A percentile compares a stretch with the other conserved stretches of the same genome.
phyloP scores from a whole-genome alignment of 1,140 invertebrate genomes.

The Brachionus rubens region DNA sequence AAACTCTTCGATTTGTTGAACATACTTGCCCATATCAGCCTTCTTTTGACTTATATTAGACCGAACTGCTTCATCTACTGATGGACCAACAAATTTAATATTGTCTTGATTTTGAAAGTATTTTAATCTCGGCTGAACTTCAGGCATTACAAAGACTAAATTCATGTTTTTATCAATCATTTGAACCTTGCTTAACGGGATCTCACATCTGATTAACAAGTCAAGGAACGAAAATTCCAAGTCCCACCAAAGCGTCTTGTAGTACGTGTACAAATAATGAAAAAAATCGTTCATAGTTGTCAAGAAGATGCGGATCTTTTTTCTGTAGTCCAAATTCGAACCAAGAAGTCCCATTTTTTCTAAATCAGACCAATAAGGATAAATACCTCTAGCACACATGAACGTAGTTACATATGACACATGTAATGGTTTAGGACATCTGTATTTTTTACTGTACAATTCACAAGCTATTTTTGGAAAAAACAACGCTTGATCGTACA shows the following conservation, averaged over 20 bases:
- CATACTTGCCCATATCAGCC: conserved; percentile 18
- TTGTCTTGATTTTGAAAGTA: background rate
- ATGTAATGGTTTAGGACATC: conserved; percentile 17
- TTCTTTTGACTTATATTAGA: conserved; percentile 28
- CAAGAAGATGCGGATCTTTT: conserved; percentile 5
- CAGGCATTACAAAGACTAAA: conserved; percentile 42
- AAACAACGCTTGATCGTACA: conserved; percentile 40
- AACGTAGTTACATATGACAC: conserved; percentile 34
- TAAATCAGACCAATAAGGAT: conserved; percentile 42
- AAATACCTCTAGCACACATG: conserved; percentile 41
- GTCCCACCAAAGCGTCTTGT: conserved; percentile 46
- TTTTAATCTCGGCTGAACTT: conserved; percentile 31
- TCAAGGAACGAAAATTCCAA: conserved; percentile 19
- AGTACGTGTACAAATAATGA: conserved; percentile 32
- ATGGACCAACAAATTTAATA: conserved; percentile 43
- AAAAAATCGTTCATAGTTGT: conserved; percentile 22
- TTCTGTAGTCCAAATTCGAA: background rate
- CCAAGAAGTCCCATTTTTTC: conserved; percentile 41
- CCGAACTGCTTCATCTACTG: conserved; percentile 16
- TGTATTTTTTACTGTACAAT: conserved; percentile 22
- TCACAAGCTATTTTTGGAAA: conserved; percentile 40
- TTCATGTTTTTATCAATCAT: conserved; percentile 34
- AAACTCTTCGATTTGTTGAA: conserved; percentile 37
- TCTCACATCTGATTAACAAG: conserved; percentile 28
- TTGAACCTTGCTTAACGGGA: conserved; percentile 22